These are phyloP conservation scores for Sarcophaga variegata DNA, from an alignment of 2,888 invertebrate species.

Conservation along the genomic window DNA sequence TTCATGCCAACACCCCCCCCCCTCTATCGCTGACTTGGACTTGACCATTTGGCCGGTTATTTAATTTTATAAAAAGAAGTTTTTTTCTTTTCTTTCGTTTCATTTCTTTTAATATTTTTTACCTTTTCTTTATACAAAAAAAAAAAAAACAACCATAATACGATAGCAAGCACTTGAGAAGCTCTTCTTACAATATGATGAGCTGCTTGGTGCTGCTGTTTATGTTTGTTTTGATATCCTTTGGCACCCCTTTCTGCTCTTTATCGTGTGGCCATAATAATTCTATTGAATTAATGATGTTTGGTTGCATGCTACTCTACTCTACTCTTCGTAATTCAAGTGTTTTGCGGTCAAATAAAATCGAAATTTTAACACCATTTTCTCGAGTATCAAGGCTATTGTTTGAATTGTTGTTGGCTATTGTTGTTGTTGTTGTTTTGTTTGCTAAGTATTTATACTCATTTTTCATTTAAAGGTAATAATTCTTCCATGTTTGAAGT, in stretches of 20 bases:
- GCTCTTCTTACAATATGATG: constrained; percentile 1
- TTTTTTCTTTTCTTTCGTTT: constrained; percentile 7
- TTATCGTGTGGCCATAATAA: background rate
- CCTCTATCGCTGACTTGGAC: constrained; percentile 11
- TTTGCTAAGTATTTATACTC: background rate
- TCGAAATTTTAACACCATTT: constrained; percentile 59
- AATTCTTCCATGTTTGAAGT: too few relatives aligned
- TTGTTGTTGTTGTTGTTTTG: background rate
- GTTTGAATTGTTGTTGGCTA: constrained; percentile 13
- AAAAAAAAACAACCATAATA: background rate
- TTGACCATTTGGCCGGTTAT: constrained; percentile 36
- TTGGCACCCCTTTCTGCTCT: background rate
- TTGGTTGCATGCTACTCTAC: background rate
- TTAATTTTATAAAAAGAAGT: constrained; percentile 38
- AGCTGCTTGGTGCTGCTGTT: background rate
- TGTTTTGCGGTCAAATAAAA: constrained; percentile 61
- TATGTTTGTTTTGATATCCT: background rate
- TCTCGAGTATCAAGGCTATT: constrained; percentile 26
- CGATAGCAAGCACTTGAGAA: constrained; percentile 7
- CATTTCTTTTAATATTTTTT: background rate
- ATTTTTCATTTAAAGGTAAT: too few relatives aligned
- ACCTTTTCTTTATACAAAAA: background rate
- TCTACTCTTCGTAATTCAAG: constrained; percentile 28
- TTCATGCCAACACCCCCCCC: background rate
- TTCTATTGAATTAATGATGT: background rate